Base-by-base conservation (phyloP, 1,140 invertebrate species). In the Melipona quadrifasciata region DNA sequence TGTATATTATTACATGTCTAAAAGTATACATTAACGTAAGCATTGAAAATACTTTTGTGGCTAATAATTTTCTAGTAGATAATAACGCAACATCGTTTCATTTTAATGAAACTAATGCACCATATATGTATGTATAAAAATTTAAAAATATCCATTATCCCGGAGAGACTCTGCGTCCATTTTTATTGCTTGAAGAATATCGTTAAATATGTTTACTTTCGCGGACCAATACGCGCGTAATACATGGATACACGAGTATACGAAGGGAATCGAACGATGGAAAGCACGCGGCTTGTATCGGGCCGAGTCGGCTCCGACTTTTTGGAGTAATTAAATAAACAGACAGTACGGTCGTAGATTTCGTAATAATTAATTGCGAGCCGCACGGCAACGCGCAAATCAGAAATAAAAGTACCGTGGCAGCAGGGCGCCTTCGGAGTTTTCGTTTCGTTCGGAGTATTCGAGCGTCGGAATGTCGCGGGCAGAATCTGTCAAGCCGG, bases 301-400 rank as follows among this genome's bases (percentile, higher is more conserved):
- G 24, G n/a, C n/a, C n/a, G n/a, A 31, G 2, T 24, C 17, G 11
- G 21, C 34, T 1, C 0, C 4, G 14, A 17, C 3, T 27, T 51
- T 53, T 27, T 51, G 1, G 2, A 27, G n/a, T 27, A 51, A 72
- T 72, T 72, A 51, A 72, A 72, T 72, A 72, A 53, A 72, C 47
- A 16, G 70, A 27, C 5, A 27, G 24, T 24, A 19, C 16, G 24
- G 16, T 6, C 39, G 47, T 51, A 34, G 64, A 68, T 79, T 79
- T 67, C 58, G 14, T 68, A 68, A 82, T 76, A 71, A 82, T 53
- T 75, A 82, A 76, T 82, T 27, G 58, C 27, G 31, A 75, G 47
- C 17, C 4, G 14, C 31, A 3, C 27, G 55, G 34, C 68, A 72
- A 51, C 39, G 24, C 3, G 72, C 24, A 27, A 0, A n/a, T 34